Base-by-base conservation (phyloP, 2,113 vertebrate species). In the Ciconia boyciana region DNA sequence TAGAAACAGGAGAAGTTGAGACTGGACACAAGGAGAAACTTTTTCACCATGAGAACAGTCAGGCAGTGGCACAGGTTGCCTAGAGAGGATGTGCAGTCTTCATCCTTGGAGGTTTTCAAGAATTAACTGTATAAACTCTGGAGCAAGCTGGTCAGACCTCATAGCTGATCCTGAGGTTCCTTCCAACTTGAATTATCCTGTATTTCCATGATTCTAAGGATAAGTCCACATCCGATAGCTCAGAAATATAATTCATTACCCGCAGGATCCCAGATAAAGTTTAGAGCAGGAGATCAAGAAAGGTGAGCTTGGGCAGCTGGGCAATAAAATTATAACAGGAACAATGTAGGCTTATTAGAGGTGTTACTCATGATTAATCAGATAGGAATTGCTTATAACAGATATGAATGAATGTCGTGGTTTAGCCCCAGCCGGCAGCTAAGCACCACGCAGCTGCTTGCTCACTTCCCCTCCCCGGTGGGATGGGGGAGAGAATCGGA, bases 371-470 rank as follows among this genome's bases (percentile, higher is more conserved):
- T 39, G 84, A 97, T 96, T 96, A 97, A 29, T 44, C 65, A 69
- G 70, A 93, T 57, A 97, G 86, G 91, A 98, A 96, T 94, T 96
- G 51, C 80, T 83, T 83, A 78, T 60, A 96, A 91, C 85, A 97
- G 90, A 74, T 71, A 90, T 91, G 46, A 94, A 68, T 79, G 77
- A 36, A 36, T 36, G 36, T 36, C 36, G 36, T 36, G 36, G 36
- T 36, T 36, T 36, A 36, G 36, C 36, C 36, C 36, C 36, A 36
- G 36, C 36, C 36, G 36, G 36, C 36, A 36, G 36, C 36, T 36
- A 36, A 36, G 36, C 36, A 36, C 36, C 36, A 36, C 36, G 7
- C 36, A 36, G 36, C 36, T 36, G 36, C 36, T 36, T 36, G 36
- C 36, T 36, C 36, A 36, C 36, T 36, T 36, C 36, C 36, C 36